Conservation (phyloP, 2,113 vertebrate species). For the Damaliscus lunatus region DNA sequence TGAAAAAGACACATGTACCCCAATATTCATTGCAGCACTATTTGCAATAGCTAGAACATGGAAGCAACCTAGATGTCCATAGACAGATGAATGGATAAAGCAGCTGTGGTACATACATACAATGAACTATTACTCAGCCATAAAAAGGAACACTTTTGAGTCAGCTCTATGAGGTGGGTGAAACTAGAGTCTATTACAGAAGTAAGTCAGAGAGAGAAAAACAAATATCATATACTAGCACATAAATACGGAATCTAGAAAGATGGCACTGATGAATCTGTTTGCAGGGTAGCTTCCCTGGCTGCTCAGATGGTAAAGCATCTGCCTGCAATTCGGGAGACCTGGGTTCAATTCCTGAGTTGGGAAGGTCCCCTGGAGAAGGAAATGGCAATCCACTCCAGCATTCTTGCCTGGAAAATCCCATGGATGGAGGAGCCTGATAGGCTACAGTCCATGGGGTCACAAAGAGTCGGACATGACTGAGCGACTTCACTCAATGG, state of each 20-base stretch:
- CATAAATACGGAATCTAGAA: background rate
- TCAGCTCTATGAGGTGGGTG: background rate
- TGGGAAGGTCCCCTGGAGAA: too few species aligned
- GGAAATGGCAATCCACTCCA: too few species aligned
- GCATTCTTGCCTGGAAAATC: too few species aligned
- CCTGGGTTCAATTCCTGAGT: too few species aligned
- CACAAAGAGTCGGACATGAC: fast-evolving
- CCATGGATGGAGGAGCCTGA: too few species aligned
- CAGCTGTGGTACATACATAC: background rate
- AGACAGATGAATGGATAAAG: background rate
- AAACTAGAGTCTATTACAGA: background rate
- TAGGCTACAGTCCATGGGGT: too few species aligned
- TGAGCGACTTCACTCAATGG: background rate
- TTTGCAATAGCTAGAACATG: background rate
- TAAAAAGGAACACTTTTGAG: background rate
- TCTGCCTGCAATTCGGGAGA: too few species aligned
- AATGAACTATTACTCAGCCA: background rate
- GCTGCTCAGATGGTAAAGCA: too few species aligned
- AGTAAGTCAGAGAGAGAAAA: background rate
- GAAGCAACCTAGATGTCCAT: background rate
- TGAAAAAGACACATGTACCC: background rate
- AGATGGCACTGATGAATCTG: background rate
- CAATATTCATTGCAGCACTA: background rate
- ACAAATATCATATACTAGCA: background rate
- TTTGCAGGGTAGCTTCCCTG: background rate